These are phyloP conservation scores for Amazona guildingii DNA, from an alignment of 2,113 vertebrate species.

Conservation along the genomic window DNA sequence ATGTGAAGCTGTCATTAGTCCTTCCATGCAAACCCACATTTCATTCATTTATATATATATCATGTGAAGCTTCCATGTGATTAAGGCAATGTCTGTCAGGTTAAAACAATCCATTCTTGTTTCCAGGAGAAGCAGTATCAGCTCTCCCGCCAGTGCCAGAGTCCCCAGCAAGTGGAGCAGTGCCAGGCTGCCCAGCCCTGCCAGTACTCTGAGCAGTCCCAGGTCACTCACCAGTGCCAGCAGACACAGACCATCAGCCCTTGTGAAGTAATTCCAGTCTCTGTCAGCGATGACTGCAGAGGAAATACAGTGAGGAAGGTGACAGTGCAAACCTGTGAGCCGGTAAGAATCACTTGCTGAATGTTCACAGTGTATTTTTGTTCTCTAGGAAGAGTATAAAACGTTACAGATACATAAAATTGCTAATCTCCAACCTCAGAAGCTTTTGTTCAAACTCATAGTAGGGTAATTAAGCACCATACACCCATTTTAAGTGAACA, in stretches of 20 bases:
- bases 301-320: neutral
- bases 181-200: neutral
- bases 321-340: neutral
- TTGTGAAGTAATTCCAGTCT: neutral
- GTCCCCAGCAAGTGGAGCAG: neutral
- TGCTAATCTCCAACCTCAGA: neutral
- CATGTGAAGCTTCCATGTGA: rapidly evolving
- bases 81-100: neutral
- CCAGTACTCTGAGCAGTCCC: neutral
- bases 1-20: rapidly evolving
- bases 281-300: neutral
- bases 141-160: neutral
- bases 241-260: constrained; percentile 21
- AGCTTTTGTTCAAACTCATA: neutral
- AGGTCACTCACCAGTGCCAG: constrained; percentile 12
- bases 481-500: rapidly evolving
- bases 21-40: rapidly evolving
- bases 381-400: neutral
- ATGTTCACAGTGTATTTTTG: neutral
- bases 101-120: rapidly evolving
- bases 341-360: neutral
- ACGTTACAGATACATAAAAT: too few species aligned
- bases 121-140: constrained; percentile 48
- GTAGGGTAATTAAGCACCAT: neutral
- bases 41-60: rapidly evolving